A percentile compares a stretch with the other conserved stretches of the same genome.
These are phyloP conservation scores for Damaliscus lunatus DNA, from an alignment of 2,113 vertebrate species.

Conservation along the genomic window DNA sequence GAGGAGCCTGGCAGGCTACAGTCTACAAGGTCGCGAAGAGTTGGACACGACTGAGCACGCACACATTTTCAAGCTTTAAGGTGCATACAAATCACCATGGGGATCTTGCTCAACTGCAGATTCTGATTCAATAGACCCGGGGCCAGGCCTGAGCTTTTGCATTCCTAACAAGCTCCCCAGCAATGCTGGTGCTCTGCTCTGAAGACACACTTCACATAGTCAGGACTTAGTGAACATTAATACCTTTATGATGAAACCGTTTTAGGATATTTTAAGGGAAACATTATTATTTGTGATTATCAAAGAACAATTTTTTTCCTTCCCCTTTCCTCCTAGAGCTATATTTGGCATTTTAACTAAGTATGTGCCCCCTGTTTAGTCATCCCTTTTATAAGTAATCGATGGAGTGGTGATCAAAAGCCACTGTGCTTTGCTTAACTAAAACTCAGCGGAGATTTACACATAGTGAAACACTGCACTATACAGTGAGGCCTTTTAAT, in stretches of 20 bases:
- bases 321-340: neutral
- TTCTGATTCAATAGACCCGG: neutral
- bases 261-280: conserved; percentile 4
- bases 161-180: neutral
- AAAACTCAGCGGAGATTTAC: conserved; percentile 14
- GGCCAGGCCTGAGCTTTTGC: neutral
- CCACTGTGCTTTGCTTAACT: conserved; percentile 6
- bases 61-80: neutral
- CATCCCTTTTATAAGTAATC: neutral
- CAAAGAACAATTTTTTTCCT: neutral
- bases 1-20: neutral
- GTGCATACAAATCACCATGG: neutral
- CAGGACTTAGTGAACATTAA: neutral
- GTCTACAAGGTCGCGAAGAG: neutral
- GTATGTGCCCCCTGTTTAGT: neutral
- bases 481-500: conserved; percentile 28
- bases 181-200: neutral
- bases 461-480: neutral
- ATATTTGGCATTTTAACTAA: neutral
- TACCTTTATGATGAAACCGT: neutral
- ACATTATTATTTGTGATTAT: neutral
- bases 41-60: neutral
- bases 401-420: conserved; percentile 32
- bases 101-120: neutral
- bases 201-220: neutral